A percentile compares a stretch with the other conserved stretches of the same genome.
phyloP scores from a whole-genome alignment of 2,113 vertebrate species.

The Ochotona curzoniae region DNA sequence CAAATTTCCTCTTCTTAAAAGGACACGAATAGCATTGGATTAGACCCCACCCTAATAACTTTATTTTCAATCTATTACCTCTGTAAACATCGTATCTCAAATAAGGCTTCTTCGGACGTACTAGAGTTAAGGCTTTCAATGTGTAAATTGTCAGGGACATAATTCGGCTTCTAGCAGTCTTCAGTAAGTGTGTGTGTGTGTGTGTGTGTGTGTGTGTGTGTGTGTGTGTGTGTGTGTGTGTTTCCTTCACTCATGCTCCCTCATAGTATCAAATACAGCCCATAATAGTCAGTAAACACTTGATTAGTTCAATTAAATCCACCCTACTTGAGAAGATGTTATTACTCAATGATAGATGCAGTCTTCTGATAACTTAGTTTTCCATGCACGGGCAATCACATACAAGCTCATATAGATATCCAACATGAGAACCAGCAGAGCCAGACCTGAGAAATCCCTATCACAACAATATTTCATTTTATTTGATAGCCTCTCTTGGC shows the following conservation, averaged over 20 bases:
- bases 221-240: neutral
- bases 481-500: neutral
- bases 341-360: neutral
- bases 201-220: neutral
- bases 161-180: neutral
- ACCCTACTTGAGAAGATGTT: neutral
- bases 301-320: slow-evolving; percentile 38
- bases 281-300: neutral
- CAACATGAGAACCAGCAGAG: neutral
- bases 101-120: neutral
- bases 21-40: neutral
- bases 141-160: neutral
- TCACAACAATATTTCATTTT: neutral
- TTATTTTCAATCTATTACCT: neutral
- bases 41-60: neutral
- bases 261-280: neutral
- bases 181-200: neutral
- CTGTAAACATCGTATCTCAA: neutral
- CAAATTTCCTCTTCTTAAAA: slow-evolving; percentile 4
- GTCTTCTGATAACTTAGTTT: neutral
- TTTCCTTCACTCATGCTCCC: neutral
- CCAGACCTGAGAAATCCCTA: neutral
- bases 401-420: neutral
- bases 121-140: neutral
- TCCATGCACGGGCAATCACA: neutral